Conservation (phyloP, 2,113 vertebrate genomes). For the Sardina pilchardus region DNA sequence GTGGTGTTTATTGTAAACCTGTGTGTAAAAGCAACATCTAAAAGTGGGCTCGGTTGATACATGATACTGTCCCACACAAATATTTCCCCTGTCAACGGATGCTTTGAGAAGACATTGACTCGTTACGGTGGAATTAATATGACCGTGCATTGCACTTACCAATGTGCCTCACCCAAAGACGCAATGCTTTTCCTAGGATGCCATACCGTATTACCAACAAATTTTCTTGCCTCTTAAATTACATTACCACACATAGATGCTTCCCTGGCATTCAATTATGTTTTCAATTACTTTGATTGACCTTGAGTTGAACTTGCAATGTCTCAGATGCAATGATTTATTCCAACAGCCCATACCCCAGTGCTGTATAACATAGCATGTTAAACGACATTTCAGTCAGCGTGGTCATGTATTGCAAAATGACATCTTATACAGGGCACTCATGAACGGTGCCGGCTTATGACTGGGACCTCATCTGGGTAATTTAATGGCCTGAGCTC, state of each 20-base stretch:
- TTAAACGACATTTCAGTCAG: constrained; percentile 12
- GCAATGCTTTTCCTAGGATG: background rate
- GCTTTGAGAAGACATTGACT: constrained; percentile 4
- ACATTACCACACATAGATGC: background rate
- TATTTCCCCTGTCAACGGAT: constrained; percentile 4
- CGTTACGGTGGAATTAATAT: constrained; percentile 1
- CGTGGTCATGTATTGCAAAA: background rate
- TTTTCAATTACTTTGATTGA: constrained; percentile 2
- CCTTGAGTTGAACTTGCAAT: background rate
- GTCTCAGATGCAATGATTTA: background rate
- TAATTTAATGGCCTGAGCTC: constrained; percentile 19
- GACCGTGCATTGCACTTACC: background rate
- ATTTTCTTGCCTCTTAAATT: background rate
- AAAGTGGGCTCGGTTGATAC: background rate
- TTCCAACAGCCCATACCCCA: background rate
- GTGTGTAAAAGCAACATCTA: background rate
- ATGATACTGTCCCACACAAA: constrained; percentile 13
- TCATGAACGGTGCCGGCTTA: background rate
- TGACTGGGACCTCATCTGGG: constrained; percentile 3
- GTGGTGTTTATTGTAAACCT: constrained; percentile 28
- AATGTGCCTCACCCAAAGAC: background rate
- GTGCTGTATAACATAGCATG: background rate
- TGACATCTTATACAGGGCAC: background rate
- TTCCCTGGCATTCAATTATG: constrained; percentile 13
- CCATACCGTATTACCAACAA: background rate